A percentile compares a stretch with the other conserved stretches of the same genome.
phyloP scores from a whole-genome alignment of 2,888 invertebrate genomes.

The Pseudococcus longispinus region DNA sequence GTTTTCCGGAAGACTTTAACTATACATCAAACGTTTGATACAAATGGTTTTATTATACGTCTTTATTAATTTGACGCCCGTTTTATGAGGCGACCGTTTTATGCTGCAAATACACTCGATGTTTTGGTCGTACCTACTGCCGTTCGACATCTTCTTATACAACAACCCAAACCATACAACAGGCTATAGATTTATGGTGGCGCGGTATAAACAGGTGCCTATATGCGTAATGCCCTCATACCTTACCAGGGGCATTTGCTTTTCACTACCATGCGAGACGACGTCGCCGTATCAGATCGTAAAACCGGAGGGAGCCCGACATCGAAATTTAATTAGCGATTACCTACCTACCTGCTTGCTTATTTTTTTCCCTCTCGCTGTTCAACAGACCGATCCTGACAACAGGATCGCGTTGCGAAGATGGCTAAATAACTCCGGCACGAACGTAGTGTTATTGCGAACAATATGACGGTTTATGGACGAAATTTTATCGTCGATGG shows the following conservation, averaged over 20 bases:
- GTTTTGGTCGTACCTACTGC: neutral
- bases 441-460: neutral
- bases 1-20: conserved; percentile 51
- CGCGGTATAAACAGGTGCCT: neutral
- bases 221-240: neutral
- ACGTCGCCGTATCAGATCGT: neutral
- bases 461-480: neutral
- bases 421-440: neutral
- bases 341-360: neutral
- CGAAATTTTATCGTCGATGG: neutral
- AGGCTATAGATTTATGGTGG: neutral
- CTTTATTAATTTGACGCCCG: conserved; percentile 55
- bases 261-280: neutral
- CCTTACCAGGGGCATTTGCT: neutral
- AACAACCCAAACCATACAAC: neutral
- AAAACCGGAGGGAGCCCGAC: conserved; percentile 3
- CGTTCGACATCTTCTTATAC: neutral
- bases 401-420: neutral
- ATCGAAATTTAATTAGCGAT: conserved; percentile 34
- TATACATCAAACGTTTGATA: conserved; percentile 54
- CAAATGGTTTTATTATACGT: conserved; percentile 57
- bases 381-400: neutral
- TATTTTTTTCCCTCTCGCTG: neutral
- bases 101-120: conserved; percentile 7
- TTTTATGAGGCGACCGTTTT: conserved; percentile 50